Base-by-base conservation (phyloP, 92 coral and sea anemone genomes). In the Actinostola sp. region DNA sequence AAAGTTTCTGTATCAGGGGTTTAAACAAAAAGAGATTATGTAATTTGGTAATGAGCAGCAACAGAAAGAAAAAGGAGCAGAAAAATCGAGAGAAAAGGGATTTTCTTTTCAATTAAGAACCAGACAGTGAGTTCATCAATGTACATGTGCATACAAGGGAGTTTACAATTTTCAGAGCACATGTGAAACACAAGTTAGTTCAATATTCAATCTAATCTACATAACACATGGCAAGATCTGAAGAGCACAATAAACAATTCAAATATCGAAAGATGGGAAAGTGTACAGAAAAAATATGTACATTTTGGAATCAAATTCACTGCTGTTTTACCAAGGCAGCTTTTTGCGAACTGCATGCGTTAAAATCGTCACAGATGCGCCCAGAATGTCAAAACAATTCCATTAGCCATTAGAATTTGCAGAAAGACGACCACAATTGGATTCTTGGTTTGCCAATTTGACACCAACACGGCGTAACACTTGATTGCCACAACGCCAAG, bases 371-470 rank as follows among this genome's bases (percentile, higher is more conserved):
- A 54, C 32, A 27, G 61, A 27, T 54, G 16, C 31, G 28, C 25
- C 39, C 4, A 11, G 11, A 57, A 53, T 16, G 27, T 10, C 27
- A 20, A 23, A 20, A 53, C 59, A 53, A 6, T n/a, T n/a, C 7
- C 14, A 19, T 53, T 53, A 1, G 26, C 6, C 7, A 57, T 30
- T 21, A 19, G 38, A 27, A 57, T 57, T 10, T 13, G 63, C 42
- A 4, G 42, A 36, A 36, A 4, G 42, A 36, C 11, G 28, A 57
- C 63, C 63, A 30, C 63, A 57, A 57, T 30, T 57, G 63, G 17
- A 57, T 57, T 19, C 28, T 29, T 57, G 63, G 63, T 57, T 57
- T 57, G 39, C 39, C 63, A 57, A 27, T 30, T 57, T 5, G 63
- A 26, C 36, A 57, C 29, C n/a, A 57, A 13, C 36, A 12, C 25